Conservation (phyloP, 2,113 vertebrate genomes). For the Cyanoramphus novaezelandiae region DNA sequence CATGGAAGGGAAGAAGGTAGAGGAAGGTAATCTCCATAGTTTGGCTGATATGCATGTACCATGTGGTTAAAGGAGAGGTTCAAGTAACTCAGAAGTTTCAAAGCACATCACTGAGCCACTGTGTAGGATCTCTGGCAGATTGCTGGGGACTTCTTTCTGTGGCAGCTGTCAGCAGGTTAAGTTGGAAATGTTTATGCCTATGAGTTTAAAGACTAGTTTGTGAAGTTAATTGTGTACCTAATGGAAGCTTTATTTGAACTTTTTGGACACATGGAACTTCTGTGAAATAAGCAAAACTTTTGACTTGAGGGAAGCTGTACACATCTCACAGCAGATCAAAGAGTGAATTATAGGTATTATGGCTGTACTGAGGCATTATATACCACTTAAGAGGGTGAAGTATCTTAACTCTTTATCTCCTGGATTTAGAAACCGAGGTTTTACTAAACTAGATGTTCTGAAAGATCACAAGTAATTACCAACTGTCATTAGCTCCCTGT, state of each 20-base stretch:
- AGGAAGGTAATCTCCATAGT: not conserved
- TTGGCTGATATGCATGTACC: not conserved
- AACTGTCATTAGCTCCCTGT: not conserved
- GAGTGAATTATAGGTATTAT: not conserved
- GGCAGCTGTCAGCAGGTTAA: not conserved
- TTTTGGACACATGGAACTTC: not conserved
- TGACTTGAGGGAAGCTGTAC: constrained; percentile 3
- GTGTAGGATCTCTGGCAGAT: not conserved
- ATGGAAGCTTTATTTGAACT: not conserved
- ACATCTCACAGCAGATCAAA: not conserved
- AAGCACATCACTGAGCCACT: not conserved
- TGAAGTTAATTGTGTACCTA: not conserved
- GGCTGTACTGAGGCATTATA: not conserved
- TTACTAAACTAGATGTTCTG: not conserved
- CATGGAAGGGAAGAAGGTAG: not conserved
- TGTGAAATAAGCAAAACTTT: not conserved
- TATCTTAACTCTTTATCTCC: not conserved
- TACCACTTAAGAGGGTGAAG: not conserved
- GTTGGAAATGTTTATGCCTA: not conserved
- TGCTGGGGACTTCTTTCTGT: not conserved
- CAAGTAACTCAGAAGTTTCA: not conserved
- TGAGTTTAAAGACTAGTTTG: not conserved
- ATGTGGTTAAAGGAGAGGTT: not conserved
- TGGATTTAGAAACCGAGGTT: not conserved
- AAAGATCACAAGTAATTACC: not conserved